Conservation (phyloP, 2,797 vertebrate genomes). For the Urophycis tenuis region DNA sequence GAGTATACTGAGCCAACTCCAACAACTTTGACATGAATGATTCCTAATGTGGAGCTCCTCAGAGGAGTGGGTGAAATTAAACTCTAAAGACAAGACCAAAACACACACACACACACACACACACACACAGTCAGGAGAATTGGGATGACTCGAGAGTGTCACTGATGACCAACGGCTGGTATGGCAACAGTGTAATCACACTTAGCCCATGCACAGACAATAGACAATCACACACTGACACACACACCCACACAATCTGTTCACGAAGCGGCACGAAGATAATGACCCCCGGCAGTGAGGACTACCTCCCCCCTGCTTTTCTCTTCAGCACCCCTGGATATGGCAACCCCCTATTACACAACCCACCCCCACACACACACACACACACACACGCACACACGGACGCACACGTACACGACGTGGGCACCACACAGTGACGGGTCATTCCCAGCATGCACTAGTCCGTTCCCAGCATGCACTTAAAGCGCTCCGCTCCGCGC, state of each 20-base stretch:
- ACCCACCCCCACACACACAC: slow-evolving; percentile 20
- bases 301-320: slow-evolving; percentile 41
- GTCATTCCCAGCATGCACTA: background rate
- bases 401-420: background rate
- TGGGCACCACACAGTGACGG: background rate
- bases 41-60: background rate
- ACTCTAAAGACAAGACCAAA: background rate
- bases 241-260: slow-evolving; percentile 1
- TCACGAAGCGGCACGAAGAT: slow-evolving; percentile 28
- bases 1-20: background rate
- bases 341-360: slow-evolving; percentile 58
- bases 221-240: slow-evolving; percentile 16
- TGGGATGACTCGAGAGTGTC: background rate
- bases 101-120: background rate
- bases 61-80: background rate
- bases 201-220: background rate
- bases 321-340: slow-evolving; percentile 43
- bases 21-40: background rate
- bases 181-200: slow-evolving; percentile 14
- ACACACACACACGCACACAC: background rate
- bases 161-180: background rate
- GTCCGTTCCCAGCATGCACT: slow-evolving; percentile 26
- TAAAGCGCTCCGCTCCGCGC: slow-evolving; percentile 38
- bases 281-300: slow-evolving; percentile 55
- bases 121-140: background rate